phyloP scores from a whole-genome alignment of 2,113 vertebrate species.

The Leptobrachium leishanense region DNA sequence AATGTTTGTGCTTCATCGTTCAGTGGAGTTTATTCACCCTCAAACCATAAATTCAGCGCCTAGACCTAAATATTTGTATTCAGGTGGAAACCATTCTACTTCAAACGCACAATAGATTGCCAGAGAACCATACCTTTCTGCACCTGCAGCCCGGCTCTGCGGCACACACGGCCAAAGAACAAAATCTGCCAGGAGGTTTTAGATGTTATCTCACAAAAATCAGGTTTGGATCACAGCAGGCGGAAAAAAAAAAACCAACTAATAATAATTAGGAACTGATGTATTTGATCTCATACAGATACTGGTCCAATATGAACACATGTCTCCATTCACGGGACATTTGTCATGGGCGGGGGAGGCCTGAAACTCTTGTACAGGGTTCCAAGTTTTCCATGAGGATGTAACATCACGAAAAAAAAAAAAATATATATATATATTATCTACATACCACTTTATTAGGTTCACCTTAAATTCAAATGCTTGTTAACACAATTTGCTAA shows the following conservation, averaged over 20 bases:
- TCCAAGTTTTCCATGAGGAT: no score
- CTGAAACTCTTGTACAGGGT: no score
- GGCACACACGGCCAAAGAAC: conserved; percentile 1
- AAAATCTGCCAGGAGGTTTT: background rate
- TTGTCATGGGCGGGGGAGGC: no score
- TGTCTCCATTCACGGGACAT: no score
- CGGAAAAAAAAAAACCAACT: background rate
- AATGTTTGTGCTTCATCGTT: no score
- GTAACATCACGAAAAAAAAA: no score
- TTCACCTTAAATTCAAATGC: no score
- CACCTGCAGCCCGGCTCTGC: conserved; percentile 1
- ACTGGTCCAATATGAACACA: background rate
- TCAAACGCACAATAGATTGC: background rate
- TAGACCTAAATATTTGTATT: background rate
- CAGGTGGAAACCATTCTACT: conserved; percentile 7
- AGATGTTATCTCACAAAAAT: background rate
- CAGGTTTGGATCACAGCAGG: background rate
- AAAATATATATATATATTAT: no score
- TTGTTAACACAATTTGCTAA: no score
- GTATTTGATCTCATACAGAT: conserved; percentile 12
- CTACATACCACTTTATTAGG: no score
- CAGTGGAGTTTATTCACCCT: no score
- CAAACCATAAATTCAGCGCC: background rate
- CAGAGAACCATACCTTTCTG: conserved; percentile 5
- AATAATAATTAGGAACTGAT: background rate